These are phyloP conservation scores for Macrochelys suwanniensis DNA, from an alignment of 2,797 vertebrate species.

Conservation along the genomic window DNA sequence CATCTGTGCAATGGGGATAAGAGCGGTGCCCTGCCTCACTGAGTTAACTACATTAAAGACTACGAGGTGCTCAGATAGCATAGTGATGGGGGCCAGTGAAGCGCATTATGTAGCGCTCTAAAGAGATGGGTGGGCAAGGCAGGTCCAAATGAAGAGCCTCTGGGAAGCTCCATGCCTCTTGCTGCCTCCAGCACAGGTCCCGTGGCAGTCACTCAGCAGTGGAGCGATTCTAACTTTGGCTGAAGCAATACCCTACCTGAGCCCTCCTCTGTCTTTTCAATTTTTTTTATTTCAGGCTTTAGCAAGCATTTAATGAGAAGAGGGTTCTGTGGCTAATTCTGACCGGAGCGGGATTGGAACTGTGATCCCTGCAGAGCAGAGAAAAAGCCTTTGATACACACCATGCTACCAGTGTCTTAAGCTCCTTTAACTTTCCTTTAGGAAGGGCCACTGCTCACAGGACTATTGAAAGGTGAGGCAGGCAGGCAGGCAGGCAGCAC, in stretches of 20 bases:
- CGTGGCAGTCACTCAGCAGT: background rate
- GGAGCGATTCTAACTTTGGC: background rate
- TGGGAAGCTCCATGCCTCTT: background rate
- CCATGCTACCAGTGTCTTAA: slow-evolving; percentile 10
- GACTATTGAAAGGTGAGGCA: slow-evolving; percentile 45
- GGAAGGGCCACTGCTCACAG: slow-evolving; percentile 16
- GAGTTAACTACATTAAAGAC: background rate
- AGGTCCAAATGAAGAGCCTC: background rate
- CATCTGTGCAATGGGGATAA: background rate
- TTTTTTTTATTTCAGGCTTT: slow-evolving; percentile 24
- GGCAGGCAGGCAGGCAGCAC: background rate
- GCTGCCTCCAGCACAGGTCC: background rate
- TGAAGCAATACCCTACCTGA: slow-evolving; percentile 26
- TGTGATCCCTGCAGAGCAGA: slow-evolving; percentile 17
- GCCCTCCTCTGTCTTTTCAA: background rate
- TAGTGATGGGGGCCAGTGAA: background rate
- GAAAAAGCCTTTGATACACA: slow-evolving; percentile 41
- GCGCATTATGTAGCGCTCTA: background rate
- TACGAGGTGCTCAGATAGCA: background rate
- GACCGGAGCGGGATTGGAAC: slow-evolving; percentile 11
- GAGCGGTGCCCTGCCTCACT: background rate
- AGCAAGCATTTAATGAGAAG: slow-evolving; percentile 58
- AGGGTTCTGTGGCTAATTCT: slow-evolving; percentile 37
- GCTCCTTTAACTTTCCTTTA: slow-evolving; percentile 40
- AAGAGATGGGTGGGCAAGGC: background rate